These are phyloP conservation scores for Furnarius figulus DNA, from an alignment of 2,113 vertebrate species.

Conservation along the genomic window DNA sequence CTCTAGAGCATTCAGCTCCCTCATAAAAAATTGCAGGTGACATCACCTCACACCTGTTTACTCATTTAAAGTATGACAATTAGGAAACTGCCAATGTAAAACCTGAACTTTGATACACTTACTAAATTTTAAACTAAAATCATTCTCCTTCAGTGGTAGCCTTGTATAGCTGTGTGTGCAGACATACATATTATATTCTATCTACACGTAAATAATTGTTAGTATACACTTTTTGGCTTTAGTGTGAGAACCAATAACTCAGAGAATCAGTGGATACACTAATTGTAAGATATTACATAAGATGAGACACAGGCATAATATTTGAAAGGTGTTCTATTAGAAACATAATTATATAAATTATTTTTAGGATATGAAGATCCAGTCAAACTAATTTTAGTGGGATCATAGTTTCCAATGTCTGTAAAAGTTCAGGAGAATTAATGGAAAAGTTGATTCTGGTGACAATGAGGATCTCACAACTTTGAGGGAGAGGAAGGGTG, in stretches of 20 bases:
- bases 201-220: background rate
- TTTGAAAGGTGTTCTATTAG: background rate
- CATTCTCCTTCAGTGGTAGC: background rate
- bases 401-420: background rate
- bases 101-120: background rate
- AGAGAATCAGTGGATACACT: background rate
- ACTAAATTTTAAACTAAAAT: background rate
- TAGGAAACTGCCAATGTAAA: background rate
- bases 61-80: background rate
- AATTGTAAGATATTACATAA: background rate
- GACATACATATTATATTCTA: background rate
- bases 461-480: background rate
- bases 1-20: background rate
- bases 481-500: background rate
- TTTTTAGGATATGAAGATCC: background rate
- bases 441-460: background rate
- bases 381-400: background rate
- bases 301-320: background rate
- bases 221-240: background rate
- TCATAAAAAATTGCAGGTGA: background rate
- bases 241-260: background rate
- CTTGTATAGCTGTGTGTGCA: background rate
- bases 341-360: background rate
- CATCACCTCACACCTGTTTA: accelerated
- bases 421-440: background rate